Percentiles rank a stretch among this genome's conserved stretches.
Conservation (phyloP, 2,113 vertebrate genomes). For the Tetrao urogallus region DNA sequence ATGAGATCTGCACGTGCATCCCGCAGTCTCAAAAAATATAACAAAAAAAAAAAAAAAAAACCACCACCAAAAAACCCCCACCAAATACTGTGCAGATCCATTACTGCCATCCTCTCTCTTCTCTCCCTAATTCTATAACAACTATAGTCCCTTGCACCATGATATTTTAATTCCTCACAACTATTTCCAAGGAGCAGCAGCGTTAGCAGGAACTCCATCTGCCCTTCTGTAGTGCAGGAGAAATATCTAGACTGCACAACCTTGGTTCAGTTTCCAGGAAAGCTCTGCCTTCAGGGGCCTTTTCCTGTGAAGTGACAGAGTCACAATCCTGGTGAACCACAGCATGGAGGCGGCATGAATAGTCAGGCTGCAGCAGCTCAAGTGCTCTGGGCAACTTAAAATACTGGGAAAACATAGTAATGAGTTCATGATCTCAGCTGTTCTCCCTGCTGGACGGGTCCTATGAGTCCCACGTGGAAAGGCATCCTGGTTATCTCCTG, state of each 20-base stretch:
- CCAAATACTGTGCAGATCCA: background rate
- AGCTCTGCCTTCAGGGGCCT: background rate
- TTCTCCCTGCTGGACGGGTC: background rate
- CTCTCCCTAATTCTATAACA: background rate
- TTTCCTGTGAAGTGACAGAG: background rate
- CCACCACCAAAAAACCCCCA: no score
- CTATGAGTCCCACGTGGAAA: background rate
- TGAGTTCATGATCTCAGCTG: background rate
- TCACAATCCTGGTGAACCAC: background rate
- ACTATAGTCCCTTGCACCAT: background rate
- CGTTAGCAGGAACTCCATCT: background rate
- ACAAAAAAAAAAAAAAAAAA: background rate
- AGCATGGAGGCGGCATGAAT: background rate
- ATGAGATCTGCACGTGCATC: background rate
- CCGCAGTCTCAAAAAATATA: background rate
- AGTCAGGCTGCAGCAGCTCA: background rate
- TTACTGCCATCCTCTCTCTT: background rate
- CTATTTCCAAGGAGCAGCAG: background rate
- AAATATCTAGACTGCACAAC: background rate
- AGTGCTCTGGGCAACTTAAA: background rate
- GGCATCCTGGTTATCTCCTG: background rate
- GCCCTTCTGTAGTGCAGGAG: background rate
- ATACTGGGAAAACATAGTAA: background rate
- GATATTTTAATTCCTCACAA: background rate
- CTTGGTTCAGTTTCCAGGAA: background rate